These are phyloP conservation scores for Gephyroberyx darwinii DNA, from an alignment of 2,797 vertebrate genomes.

Conservation along the genomic window DNA sequence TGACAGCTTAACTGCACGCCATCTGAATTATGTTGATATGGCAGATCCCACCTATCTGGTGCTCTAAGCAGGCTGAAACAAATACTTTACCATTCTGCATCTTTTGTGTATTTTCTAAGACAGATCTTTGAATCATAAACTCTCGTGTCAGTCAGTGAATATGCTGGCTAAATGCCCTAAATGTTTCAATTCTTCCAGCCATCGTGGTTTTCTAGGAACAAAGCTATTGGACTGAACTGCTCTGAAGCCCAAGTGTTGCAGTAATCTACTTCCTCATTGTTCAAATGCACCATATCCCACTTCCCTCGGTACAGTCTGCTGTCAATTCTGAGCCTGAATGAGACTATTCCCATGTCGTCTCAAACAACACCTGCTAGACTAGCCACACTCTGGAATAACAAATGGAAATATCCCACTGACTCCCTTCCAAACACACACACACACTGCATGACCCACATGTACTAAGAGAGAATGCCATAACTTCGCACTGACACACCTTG, in stretches of 20 bases:
- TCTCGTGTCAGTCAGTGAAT: not conserved
- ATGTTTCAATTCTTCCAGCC: not conserved
- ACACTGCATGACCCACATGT: slow-evolving; percentile 40
- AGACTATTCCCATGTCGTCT: slow-evolving; percentile 60
- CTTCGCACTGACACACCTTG: slow-evolving; percentile 49
- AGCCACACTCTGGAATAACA: slow-evolving; percentile 53
- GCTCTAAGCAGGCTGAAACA: not conserved
- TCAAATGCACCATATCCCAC: slow-evolving; percentile 32
- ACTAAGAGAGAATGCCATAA: slow-evolving; percentile 37
- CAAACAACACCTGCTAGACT: slow-evolving; percentile 66
- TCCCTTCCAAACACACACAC: slow-evolving; percentile 7
- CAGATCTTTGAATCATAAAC: too few relatives aligned
- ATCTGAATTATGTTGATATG: not conserved
- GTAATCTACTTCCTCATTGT: slow-evolving; percentile 25
- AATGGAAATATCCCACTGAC: slow-evolving; percentile 45
- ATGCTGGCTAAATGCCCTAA: not conserved
- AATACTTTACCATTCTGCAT: not conserved
- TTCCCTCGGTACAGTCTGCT: slow-evolving; percentile 53
- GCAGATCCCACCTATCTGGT: not conserved
- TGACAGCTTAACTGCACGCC: not conserved
- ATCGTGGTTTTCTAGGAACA: slow-evolving; percentile 31
- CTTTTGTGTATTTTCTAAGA: too few relatives aligned
- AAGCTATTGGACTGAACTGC: slow-evolving; percentile 24
- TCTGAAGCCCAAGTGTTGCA: slow-evolving; percentile 34
- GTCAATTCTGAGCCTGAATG: slow-evolving; percentile 55